Evolutionary conservation across 1,140 invertebrate species (phyloP).

Genomic region (Sinonovacula constricta): DNA sequence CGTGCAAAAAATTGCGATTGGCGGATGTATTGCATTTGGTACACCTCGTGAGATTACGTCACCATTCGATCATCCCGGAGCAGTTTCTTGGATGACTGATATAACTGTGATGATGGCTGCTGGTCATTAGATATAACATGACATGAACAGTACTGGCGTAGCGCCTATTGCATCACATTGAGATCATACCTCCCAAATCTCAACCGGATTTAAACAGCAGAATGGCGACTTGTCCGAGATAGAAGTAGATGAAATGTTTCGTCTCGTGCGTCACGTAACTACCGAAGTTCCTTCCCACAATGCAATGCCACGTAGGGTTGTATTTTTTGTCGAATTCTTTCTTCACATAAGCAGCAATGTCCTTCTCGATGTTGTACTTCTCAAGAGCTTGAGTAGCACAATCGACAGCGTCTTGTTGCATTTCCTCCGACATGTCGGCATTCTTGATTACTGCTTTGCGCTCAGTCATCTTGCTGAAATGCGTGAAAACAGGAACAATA

Average conservation of each 20-base stretch:
- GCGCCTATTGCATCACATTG: no score
- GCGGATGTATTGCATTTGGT: no score
- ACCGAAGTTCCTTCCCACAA: conserved; percentile 96
- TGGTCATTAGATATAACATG: no score
- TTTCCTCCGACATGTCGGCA: conserved; percentile 99
- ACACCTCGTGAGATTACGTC: no score
- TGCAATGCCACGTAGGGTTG: conserved; percentile 93
- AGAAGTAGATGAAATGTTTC: conserved; percentile 94
- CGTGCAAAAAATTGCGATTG: no score
- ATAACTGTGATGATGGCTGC: no score
- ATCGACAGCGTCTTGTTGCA: conserved; percentile 99
- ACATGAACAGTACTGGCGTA: no score
- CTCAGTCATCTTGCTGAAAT: conserved; percentile 93
- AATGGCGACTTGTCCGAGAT: conserved; percentile 65
- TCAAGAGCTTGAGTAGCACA: conserved; percentile 98
- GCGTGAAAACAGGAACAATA: no score
- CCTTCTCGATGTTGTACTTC: conserved; percentile 99
- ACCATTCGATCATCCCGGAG: no score
- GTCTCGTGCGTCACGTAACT: conserved; percentile 97
- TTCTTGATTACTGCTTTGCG: conserved; percentile 99
- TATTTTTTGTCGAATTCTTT: conserved; percentile 96
- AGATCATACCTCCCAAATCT: no score
- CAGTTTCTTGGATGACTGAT: no score
- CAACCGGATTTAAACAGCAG: conserved; percentile 66
- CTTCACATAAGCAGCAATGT: conserved; percentile 98